Evolutionary conservation across 2,113 vertebrate species (phyloP), one percentile per base, ranked within the genome.

Genomic region (Bucco capensis): DNA sequence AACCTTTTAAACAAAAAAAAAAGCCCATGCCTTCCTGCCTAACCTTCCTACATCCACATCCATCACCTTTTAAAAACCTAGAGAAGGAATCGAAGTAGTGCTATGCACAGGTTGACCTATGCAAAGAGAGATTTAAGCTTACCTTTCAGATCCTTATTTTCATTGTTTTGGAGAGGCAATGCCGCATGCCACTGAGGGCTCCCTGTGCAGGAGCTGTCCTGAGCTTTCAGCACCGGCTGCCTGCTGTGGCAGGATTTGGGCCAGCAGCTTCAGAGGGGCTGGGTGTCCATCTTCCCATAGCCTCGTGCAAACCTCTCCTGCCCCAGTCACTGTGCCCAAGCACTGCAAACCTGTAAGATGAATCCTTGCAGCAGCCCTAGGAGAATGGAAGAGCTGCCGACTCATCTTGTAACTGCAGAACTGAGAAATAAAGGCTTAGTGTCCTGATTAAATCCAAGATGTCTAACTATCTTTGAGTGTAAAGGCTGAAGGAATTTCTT

Each of bases 171-270:
- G 3, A 37, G 37, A 75, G 18, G 60, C 21, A 24, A 40, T 0
- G 3, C 12, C 0, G 1, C n/a, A 64, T 5, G 16, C 31, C 1
- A 0, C 17, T 0, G 0, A 71, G 22, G 18, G 66, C 58, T 74
- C 67, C 66, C 70, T 33, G 58, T 17, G 4, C 65, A 70, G 94
- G 94, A 97, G 97, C 96, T 97, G 96, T 97, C 96, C 96, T 88
- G 84, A 49, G 30, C 70, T 97, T 97, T 97, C 97, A 97, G 96
- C 92, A 96, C 88, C 28, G 11, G 60, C 33, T 0, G 0, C 30
- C 42, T 37, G 35, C 13, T 2, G 1, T 4, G 58, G 84, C 81
- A 89, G 83, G 44, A 83, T 38, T 35, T 56, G 86, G 61, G 53
- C 58, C n/a, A 0, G 1, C 69, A 83, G 61, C 74, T 91, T 49